Base-by-base conservation (phyloP, 2,113 vertebrate genomes). In the Malurus melanocephalus region DNA sequence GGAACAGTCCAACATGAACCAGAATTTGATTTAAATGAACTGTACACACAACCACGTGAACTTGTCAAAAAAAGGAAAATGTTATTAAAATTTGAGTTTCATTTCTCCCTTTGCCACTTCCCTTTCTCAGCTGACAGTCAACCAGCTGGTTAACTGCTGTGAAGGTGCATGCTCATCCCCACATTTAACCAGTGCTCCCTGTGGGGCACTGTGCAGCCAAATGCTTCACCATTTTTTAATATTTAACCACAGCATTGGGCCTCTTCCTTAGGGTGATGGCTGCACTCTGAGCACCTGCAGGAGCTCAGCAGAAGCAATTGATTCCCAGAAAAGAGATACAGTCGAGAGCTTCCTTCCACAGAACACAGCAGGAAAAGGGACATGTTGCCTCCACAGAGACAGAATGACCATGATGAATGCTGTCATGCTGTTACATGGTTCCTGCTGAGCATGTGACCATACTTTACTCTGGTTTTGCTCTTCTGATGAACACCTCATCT, bases 81-180 rank as follows among this genome's bases (percentile, higher is more conserved):
- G 56, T 19, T 80, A 93, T 62, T 88, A 85, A 85, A 77, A 91
- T 89, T 28, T 60, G 46, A 21, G 60, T 92, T 93, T 92, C 80
- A 61, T 68, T 88, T 92, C 72, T 71, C 45, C 68, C 61, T 92
- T 76, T 67, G 64, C 87, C 79, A 89, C 72, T 92, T 93, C 85
- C 66, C 64, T 56, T 69, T 94, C 85, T 93, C 89, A 86, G 64
- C 5, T 80, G 72, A 91, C 52, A 77, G 76, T 16, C 87, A 66
- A 30, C 49, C 87, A 90, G 85, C 91, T 83, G 91, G 78, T 62
- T 60, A 73, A 43, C 79, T 89, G 91, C 74, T 87, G 71, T 2
- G 87, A 87, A 82, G 9, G 9, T 61, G 85, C 55, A 42, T 1
- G 8, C 59, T 79, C 55, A 20, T 65, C 72, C 88, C 80, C 66